These are phyloP conservation scores for Eriocheir sinensis DNA, from an alignment of 1,140 invertebrate genomes.

Conservation along the genomic window DNA sequence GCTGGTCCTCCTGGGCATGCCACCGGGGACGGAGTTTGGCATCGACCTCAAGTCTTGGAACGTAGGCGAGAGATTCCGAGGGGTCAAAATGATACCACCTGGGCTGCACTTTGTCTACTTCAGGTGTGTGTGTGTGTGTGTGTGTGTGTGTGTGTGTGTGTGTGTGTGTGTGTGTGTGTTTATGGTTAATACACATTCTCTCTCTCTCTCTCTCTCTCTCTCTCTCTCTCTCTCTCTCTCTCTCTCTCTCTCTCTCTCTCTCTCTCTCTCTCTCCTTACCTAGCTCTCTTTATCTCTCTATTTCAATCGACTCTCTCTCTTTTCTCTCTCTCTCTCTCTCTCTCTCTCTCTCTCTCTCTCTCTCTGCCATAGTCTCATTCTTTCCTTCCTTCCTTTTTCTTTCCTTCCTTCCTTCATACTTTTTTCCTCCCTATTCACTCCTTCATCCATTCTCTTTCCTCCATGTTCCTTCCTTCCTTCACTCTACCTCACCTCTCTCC, in stretches of 20 bases:
- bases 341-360: background rate
- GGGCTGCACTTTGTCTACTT: constrained; percentile 97
- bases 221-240: background rate
- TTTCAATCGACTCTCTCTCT: background rate
- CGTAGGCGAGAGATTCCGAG: constrained; percentile 95
- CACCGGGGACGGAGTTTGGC: constrained; percentile 95
- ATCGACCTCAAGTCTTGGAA: constrained; percentile 97
- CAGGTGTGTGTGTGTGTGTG: constrained; percentile 83
- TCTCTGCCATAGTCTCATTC: background rate
- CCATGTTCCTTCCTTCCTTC: background rate
- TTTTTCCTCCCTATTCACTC: background rate
- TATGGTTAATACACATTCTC: background rate
- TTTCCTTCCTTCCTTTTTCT: background rate
- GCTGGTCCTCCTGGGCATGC: constrained; percentile 92
- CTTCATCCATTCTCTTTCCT: background rate
- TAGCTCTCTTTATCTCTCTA: background rate
- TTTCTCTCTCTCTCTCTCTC: background rate
- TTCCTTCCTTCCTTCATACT: background rate
- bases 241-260: background rate
- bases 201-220: background rate
- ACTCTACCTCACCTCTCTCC: background rate
- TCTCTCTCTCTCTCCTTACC: background rate
- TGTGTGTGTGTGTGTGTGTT: constrained; percentile 1
- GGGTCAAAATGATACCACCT: constrained; percentile 99
- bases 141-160: constrained; percentile 35